Evolutionary conservation across 2,888 invertebrate species (phyloP).

Genomic region (Drosophila mercatorum): DNA sequence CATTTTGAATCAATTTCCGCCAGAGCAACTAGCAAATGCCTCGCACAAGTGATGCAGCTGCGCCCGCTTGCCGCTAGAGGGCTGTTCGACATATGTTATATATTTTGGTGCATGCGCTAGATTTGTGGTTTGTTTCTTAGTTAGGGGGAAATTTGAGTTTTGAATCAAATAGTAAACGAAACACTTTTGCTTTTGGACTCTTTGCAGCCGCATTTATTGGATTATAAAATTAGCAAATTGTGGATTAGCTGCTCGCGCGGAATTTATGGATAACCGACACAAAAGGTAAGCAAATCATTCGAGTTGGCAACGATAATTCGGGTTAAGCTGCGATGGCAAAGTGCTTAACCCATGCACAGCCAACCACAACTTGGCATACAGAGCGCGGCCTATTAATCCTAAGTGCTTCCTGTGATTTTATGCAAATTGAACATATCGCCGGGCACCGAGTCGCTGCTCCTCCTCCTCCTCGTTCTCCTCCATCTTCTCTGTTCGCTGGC

Average conservation of each 20-base stretch:
- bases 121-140: slow-evolving; percentile 52
- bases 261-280: slow-evolving; percentile 50
- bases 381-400: slow-evolving; percentile 72
- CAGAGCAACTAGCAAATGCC: neutral
- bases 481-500: neutral
- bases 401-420: slow-evolving; percentile 81
- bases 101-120: slow-evolving; percentile 26
- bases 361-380: slow-evolving; percentile 30
- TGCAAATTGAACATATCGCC: slow-evolving; percentile 78
- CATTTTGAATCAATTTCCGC: neutral
- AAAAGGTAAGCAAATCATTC: slow-evolving; percentile 57
- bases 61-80: slow-evolving; percentile 40
- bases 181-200: slow-evolving; percentile 9
- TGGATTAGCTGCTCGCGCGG: slow-evolving; percentile 49
- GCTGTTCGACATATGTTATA: slow-evolving; percentile 12
- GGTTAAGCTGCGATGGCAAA: slow-evolving; percentile 32
- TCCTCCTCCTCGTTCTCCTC: neutral
- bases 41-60: neutral
- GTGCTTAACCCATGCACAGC: slow-evolving; percentile 55
- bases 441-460: slow-evolving; percentile 17
- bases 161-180: slow-evolving; percentile 13
- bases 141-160: slow-evolving; percentile 50
- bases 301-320: slow-evolving; percentile 36
- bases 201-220: slow-evolving; percentile 39
- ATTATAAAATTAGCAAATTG: slow-evolving; percentile 35